Percentiles rank a stretch among this genome's conserved stretches.
phyloP scores from a whole-genome alignment of 2,113 vertebrate genomes.

The Nipponia nippon region DNA sequence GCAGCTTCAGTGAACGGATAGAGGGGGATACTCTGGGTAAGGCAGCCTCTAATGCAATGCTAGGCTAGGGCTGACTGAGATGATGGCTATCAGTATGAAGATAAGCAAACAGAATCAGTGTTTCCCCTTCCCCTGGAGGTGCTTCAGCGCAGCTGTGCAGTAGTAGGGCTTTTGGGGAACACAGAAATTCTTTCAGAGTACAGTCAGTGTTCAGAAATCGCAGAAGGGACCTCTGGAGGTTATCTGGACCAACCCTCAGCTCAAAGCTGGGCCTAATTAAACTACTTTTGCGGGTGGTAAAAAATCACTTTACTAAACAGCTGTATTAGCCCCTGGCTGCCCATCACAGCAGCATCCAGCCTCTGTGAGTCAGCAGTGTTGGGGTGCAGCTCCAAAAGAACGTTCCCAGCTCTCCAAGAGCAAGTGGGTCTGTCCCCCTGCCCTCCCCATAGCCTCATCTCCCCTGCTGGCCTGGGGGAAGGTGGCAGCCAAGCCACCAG shows the following conservation, averaged over 20 bases:
- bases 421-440: background rate
- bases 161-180: background rate
- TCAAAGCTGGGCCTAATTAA: background rate
- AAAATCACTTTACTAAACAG: background rate
- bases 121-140: background rate
- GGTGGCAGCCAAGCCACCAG: background rate
- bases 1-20: background rate
- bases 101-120: background rate
- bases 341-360: background rate
- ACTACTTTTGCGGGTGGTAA: background rate
- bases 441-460: background rate
- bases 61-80: background rate
- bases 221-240: background rate
- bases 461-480: background rate
- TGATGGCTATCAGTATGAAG: background rate
- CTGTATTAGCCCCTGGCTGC: background rate
- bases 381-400: background rate
- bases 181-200: background rate
- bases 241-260: background rate
- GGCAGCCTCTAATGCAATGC: background rate
- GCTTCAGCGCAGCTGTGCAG: background rate
- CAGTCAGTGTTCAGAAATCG: background rate
- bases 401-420: background rate
- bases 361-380: background rate
- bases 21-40: background rate